Conservation (phyloP, 64 coral and sea anemone species). For the Hydrozoanthus tunicans region DNA sequence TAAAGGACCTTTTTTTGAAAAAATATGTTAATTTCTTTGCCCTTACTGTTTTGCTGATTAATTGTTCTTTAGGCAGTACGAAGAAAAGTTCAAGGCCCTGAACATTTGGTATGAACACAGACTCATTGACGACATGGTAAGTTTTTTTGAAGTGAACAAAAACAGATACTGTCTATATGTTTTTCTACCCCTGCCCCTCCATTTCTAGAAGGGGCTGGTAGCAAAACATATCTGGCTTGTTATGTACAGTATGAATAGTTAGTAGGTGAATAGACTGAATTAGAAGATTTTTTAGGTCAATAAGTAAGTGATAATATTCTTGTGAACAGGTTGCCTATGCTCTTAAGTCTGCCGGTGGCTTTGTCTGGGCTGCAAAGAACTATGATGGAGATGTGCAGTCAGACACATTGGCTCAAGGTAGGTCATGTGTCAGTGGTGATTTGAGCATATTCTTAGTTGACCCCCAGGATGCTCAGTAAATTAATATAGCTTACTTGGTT, state of each 20-base stretch:
- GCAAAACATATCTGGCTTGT: too few relatives aligned
- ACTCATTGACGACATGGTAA: constrained; percentile 96
- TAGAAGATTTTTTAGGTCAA: too few relatives aligned
- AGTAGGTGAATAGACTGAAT: too few relatives aligned
- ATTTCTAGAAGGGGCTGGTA: too few relatives aligned
- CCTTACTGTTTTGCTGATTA: neutral
- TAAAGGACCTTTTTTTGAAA: neutral
- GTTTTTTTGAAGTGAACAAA: neutral
- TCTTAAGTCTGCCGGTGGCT: constrained; percentile 92
- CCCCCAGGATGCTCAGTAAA: neutral
- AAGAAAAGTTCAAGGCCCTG: constrained; percentile 72
- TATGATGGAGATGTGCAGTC: constrained; percentile 99
- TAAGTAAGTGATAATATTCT: too few relatives aligned
- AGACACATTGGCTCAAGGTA: constrained; percentile 97
- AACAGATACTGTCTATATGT: neutral
- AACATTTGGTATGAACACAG: constrained; percentile 97
- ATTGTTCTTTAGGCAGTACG: constrained; percentile 71
- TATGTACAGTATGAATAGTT: too few relatives aligned
- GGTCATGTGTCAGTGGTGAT: neutral
- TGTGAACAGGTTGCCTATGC: constrained; percentile 91
- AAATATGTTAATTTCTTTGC: neutral
- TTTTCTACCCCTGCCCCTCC: neutral
- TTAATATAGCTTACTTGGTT: neutral
- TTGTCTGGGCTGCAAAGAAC: constrained; percentile 99
- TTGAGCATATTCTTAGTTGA: neutral